These are phyloP conservation scores for Mallotus villosus DNA, from an alignment of 2,797 vertebrate species.

Conservation along the genomic window DNA sequence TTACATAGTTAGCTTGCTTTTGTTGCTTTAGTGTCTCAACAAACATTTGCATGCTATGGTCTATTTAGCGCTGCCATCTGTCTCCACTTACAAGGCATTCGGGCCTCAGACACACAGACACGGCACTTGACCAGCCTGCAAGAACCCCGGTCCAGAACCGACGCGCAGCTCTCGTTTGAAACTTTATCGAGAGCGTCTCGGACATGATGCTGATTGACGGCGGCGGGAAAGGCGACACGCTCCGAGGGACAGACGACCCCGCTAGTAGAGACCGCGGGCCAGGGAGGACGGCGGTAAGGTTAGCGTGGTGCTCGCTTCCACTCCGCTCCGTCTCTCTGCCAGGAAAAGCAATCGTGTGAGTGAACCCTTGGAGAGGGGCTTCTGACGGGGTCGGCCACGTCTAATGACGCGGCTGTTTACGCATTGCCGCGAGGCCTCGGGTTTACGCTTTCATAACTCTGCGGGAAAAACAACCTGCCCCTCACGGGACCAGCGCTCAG, in stretches of 20 bases:
- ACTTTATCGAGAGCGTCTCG: too few relatives aligned
- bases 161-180: too few relatives aligned
- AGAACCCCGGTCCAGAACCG: too few relatives aligned
- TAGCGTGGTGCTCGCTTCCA: not conserved
- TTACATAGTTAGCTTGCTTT: conserved; percentile 41
- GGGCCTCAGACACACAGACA: conserved; percentile 18
- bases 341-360: conserved; percentile 2
- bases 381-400: not conserved
- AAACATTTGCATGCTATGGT: conserved; percentile 51
- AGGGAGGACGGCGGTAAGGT: not conserved
- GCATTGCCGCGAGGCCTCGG: not conserved
- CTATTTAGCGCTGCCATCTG: conserved; percentile 59
- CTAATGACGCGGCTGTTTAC: not conserved
- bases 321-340: not conserved
- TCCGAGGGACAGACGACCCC: not conserved
- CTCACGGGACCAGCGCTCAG: conserved; percentile 2
- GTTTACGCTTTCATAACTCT: conserved; percentile 9
- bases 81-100: conserved; percentile 48
- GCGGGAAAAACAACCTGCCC: not conserved
- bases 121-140: conserved; percentile 7
- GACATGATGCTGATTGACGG: too few relatives aligned
- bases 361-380: not conserved
- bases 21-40: conserved; percentile 46
- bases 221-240: not conserved
- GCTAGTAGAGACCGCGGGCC: not conserved